Evolutionary conservation across 1,140 invertebrate species (phyloP).

Genomic region (Zaprionus africanus): DNA sequence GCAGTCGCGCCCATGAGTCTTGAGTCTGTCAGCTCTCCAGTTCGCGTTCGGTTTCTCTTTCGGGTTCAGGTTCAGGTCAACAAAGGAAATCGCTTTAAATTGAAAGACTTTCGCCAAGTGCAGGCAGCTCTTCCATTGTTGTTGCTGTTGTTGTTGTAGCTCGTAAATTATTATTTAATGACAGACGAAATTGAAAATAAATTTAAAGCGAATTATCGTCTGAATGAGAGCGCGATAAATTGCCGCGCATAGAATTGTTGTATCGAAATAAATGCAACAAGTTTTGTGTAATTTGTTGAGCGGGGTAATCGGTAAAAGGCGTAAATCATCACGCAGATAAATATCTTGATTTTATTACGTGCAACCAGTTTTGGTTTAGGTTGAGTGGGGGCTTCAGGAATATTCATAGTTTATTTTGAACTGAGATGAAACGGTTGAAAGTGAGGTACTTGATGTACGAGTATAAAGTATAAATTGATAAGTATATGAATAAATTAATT

Average conservation of each 20-base stretch:
- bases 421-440: neutral
- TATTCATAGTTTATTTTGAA: neutral
- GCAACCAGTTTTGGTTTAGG: neutral
- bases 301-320: neutral
- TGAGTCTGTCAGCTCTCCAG: slow-evolving; percentile 19
- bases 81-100: slow-evolving; percentile 72
- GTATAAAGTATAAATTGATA: neutral
- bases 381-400: neutral
- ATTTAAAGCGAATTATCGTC: slow-evolving; percentile 76
- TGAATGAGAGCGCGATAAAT: slow-evolving; percentile 58
- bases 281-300: slow-evolving; percentile 11
- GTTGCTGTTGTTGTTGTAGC: slow-evolving; percentile 31
- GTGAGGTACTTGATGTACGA: neutral
- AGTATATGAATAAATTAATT: neutral
- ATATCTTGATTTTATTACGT: slow-evolving; percentile 2
- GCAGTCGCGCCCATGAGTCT: slow-evolving; percentile 12
- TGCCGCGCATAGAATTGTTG: slow-evolving; percentile 1
- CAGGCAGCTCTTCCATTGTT: slow-evolving; percentile 40
- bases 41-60: slow-evolving; percentile 46
- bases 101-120: slow-evolving; percentile 53
- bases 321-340: neutral
- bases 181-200: slow-evolving; percentile 80
- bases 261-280: slow-evolving; percentile 33
- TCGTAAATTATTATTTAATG: slow-evolving; percentile 82
- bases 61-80: slow-evolving; percentile 70